A percentile compares a stretch with the other conserved stretches of the same genome.
Conservation (phyloP, 2,797 vertebrate genomes). For the Hoplostethus atlanticus region DNA sequence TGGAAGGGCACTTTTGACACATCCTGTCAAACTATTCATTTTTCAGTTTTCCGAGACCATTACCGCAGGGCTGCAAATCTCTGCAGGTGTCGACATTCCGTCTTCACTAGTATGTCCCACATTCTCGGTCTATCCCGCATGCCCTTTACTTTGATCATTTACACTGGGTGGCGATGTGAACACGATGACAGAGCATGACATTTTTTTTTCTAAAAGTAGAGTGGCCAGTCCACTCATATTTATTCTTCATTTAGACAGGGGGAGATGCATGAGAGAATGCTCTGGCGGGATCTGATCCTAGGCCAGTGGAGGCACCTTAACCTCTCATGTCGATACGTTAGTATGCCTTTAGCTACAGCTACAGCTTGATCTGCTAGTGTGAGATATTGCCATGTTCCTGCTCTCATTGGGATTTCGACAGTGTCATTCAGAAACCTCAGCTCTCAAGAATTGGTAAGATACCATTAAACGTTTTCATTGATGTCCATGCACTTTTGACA, state of each 20-base stretch:
- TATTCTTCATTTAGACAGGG: slow-evolving; percentile 39
- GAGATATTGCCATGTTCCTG: not conserved
- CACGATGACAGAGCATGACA: slow-evolving; percentile 44
- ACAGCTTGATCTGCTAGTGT: not conserved
- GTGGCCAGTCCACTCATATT: slow-evolving; percentile 28
- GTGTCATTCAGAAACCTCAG: too few species aligned
- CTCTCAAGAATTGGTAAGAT: too few species aligned
- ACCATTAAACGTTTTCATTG: too few species aligned
- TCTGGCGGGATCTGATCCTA: too few species aligned
- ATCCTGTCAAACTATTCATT: slow-evolving; percentile 73
- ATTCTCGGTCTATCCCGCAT: slow-evolving; percentile 51
- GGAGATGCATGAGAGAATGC: not conserved
- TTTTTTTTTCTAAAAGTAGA: slow-evolving; percentile 16
- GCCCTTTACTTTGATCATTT: slow-evolving; percentile 48
- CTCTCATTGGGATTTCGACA: not conserved
- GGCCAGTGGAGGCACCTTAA: not conserved
- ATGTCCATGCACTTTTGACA: too few species aligned
- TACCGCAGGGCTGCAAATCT: slow-evolving; percentile 63
- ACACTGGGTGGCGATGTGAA: slow-evolving; percentile 34
- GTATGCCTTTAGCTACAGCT: not conserved
- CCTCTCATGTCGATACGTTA: not conserved
- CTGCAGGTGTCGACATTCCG: slow-evolving; percentile 68
- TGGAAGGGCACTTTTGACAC: slow-evolving; percentile 72
- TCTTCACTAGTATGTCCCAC: slow-evolving; percentile 66
- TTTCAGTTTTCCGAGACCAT: slow-evolving; percentile 68